A percentile compares a stretch with the other conserved stretches of the same genome.
These are phyloP conservation scores for Eretmocerus hayati DNA, from an alignment of 2,888 invertebrate species.

Conservation along the genomic window DNA sequence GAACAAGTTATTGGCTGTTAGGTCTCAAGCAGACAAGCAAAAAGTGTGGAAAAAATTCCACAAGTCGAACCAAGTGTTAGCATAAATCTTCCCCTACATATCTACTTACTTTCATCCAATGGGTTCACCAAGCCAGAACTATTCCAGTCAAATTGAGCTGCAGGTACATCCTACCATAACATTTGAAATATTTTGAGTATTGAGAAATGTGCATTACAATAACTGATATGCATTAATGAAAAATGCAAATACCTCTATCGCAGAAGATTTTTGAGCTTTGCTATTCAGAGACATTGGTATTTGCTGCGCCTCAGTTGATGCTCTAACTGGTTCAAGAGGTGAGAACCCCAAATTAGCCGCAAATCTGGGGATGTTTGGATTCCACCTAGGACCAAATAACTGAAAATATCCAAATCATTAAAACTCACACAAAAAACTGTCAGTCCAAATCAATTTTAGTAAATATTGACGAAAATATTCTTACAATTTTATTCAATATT, in stretches of 20 bases:
- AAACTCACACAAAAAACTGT: too few relatives aligned
- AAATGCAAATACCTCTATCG: constrained; percentile 33
- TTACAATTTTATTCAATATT: too few relatives aligned
- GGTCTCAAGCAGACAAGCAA: too few relatives aligned
- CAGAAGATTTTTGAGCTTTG: constrained; percentile 27
- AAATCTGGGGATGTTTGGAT: constrained; percentile 73
- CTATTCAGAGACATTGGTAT: constrained; percentile 18
- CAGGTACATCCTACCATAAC: constrained; percentile 50
- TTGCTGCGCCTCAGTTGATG: constrained; percentile 39
- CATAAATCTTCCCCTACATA: not conserved
- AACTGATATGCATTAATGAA: not conserved
- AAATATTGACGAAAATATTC: too few relatives aligned
- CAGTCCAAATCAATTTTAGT: too few relatives aligned
- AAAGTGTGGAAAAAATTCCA: too few relatives aligned
- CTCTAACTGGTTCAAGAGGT: constrained; percentile 71
- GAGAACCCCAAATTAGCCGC: constrained; percentile 76
- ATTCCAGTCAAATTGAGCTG: constrained; percentile 69
- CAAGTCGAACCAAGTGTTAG: too few relatives aligned
- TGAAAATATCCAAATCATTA: too few relatives aligned
- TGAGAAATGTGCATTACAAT: not conserved
- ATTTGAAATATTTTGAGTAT: constrained; percentile 1
- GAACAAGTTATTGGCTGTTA: too few relatives aligned
- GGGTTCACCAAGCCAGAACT: constrained; percentile 66
- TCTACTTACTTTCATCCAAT: constrained; percentile 51
- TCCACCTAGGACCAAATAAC: constrained; percentile 79